phyloP scores from a whole-genome alignment of 2,113 vertebrate genomes.

The Zootoca vivipara region DNA sequence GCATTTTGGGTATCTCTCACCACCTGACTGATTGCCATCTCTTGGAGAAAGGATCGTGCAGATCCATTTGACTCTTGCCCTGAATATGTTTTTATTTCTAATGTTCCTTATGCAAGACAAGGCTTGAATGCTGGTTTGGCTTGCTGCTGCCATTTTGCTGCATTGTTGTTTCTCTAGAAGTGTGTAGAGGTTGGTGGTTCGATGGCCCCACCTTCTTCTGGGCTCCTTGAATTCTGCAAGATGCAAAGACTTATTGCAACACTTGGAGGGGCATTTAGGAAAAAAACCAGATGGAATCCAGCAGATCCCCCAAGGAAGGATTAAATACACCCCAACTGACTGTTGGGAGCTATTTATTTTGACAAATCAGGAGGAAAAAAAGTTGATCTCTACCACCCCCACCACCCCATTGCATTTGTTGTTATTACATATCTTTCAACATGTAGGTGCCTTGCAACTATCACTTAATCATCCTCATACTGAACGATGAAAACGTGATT shows the following conservation, averaged over 20 bases:
- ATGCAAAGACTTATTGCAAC: background rate
- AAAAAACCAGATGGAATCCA: background rate
- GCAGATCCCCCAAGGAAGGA: background rate
- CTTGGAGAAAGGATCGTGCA: background rate
- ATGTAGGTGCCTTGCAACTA: background rate
- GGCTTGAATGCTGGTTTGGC: background rate
- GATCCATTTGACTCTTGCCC: background rate
- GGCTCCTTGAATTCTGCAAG: background rate
- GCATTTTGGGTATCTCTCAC: too few species aligned
- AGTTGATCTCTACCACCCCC: background rate
- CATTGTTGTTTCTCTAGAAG: background rate
- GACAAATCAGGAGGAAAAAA: too few species aligned
- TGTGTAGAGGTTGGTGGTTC: background rate
- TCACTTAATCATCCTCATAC: background rate
- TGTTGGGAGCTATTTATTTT: too few species aligned
- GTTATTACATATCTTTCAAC: background rate
- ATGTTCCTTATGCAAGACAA: background rate
- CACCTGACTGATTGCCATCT: too few species aligned
- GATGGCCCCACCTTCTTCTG: background rate
- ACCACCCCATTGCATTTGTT: background rate
- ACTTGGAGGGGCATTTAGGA: background rate
- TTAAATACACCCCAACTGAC: background rate
- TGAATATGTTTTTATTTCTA: background rate
- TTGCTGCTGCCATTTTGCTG: background rate
- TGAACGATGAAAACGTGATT: background rate